Evolutionary conservation across 2,888 invertebrate genomes (phyloP).

Genomic region (Tetragonula carbonaria): DNA sequence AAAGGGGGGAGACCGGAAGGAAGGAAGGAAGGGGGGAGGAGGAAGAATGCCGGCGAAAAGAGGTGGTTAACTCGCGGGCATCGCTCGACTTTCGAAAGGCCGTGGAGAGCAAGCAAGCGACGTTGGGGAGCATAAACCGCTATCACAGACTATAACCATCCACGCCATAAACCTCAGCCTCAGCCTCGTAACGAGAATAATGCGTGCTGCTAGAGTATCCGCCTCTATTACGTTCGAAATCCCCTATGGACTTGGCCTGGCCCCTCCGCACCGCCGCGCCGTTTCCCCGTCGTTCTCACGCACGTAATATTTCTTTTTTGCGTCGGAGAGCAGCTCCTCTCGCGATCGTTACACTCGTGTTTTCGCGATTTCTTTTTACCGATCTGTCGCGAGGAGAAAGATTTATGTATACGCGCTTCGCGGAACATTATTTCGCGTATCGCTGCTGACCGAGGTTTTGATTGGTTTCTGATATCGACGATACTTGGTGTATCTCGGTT

Average conservation of each 20-base stretch:
- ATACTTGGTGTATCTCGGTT: not conserved
- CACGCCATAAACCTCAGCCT: constrained; percentile 74
- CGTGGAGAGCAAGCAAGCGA: constrained; percentile 61
- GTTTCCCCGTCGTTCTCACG: constrained; percentile 42
- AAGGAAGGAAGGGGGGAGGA: constrained; percentile 10
- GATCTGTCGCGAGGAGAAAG: not conserved
- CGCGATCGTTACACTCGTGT: constrained; percentile 29
- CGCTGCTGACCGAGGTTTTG: not conserved
- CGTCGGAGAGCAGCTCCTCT: not conserved
- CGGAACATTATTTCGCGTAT: not conserved
- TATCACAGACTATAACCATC: constrained; percentile 78
- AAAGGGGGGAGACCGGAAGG: constrained; percentile 11
- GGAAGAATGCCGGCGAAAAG: not conserved
- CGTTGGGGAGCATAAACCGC: constrained; percentile 73
- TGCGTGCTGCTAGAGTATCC: constrained; percentile 75
- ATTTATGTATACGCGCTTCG: not conserved
- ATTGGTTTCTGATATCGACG: not conserved
- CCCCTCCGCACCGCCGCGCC: not conserved
- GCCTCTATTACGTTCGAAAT: constrained; percentile 77
- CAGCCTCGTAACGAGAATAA: constrained; percentile 77
- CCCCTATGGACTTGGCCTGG: constrained; percentile 68
- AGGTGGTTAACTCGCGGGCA: constrained; percentile 64
- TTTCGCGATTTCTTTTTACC: not conserved
- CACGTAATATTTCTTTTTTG: constrained; percentile 46
- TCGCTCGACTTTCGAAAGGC: constrained; percentile 61